Base-by-base conservation (phyloP, 2,888 invertebrate species). In the Stegana nigrithorax region DNA sequence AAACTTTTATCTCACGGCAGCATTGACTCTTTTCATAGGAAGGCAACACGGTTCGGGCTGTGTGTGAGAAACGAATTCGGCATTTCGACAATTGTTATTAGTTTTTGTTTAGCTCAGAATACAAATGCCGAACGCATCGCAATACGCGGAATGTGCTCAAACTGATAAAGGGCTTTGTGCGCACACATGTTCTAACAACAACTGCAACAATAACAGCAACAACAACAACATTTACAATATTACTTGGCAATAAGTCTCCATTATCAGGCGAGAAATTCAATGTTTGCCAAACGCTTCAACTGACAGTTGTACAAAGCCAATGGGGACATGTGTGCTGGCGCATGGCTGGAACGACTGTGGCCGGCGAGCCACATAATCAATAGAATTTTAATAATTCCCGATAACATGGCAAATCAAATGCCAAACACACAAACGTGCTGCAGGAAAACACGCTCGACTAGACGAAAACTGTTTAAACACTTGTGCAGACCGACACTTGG, bases 271-370 rank as follows among this genome's bases (percentile, higher is more conserved):
- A 26, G 26, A 17, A 32, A 59, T 14, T n/a, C n/a, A n/a, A 47
- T 76, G 76, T 76, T 76, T 74, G 68, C 67, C 66, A 55, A 76
- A 71, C 71, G 67, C 76, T 78, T 73, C 67, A 74, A 66, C 36
- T 62, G 66, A 78, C 76, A 76, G 76, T 78, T 78, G 76, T 76
- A 74, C 61, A n/a, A 14, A 42, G 42, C n/a, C 42, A 42, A 44
- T 45, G 29, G 8, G 21, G 12, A 42, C 14, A 8, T 53, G n/a
- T 51, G 19, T 26, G 14, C 10, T 2, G 10, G 19, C 21, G 7
- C 17, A 21, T n/a, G 10, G 55, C n/a, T n/a, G n/a, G 14, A 21
- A 55, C 25, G 19, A 36, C 23, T 42, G 42, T 21, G n/a, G n/a
- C n/a, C n/a, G n/a, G n/a, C n/a, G n/a, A n/a, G n/a, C n/a, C n/a